Base-by-base conservation (phyloP, 92 coral and sea anemone genomes). In the Epizoanthus stellaris region DNA sequence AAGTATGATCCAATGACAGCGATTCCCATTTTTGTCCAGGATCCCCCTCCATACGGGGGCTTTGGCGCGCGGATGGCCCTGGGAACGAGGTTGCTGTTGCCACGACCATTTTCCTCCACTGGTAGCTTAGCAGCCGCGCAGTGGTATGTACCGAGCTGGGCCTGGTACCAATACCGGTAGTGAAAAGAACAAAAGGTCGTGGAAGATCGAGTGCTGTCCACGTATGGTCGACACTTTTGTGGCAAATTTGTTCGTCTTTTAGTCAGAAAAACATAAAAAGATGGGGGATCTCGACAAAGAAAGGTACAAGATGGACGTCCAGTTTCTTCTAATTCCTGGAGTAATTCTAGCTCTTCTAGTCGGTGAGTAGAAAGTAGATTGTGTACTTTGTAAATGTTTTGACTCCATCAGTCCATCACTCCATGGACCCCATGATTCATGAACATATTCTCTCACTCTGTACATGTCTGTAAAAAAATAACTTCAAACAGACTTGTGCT, bases 211-310 rank as follows among this genome's bases (percentile, higher is more conserved):
- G 72, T 62, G 71, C 8, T 14, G 72, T 79, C 56, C 83, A 79
- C 83, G 83, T 79, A 79, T 36, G 13, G 39, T 12, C 62, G 69
- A 17, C 6, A 17, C 1, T 49, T 49, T 45, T 49, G 54, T 49
- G 13, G 54, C 54, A 49, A 49, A 49, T 57, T 56, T 23, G 66
- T 4, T 25, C 13, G 11, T 53, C 3, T 34, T 75, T 65, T 21
- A 25, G 62, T 25, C 6, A 5, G 16, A 14, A 20, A 63, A 79
- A 62, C 34, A 4, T 20, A 21, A 0, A 58, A 90, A 86, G 38
- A 96, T 96, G 98, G 98, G 85, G 34, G 98, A 92, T 38, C 76
- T 95, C 43, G 95, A 87, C 15, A 90, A 92, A 40, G 98, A 96
- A 80, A 94, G 93, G 64, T 96, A 91, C 76, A 85, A 92, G 23